phyloP scores from a whole-genome alignment of 1,140 invertebrate species.

The Neomicropteryx cornuta region DNA sequence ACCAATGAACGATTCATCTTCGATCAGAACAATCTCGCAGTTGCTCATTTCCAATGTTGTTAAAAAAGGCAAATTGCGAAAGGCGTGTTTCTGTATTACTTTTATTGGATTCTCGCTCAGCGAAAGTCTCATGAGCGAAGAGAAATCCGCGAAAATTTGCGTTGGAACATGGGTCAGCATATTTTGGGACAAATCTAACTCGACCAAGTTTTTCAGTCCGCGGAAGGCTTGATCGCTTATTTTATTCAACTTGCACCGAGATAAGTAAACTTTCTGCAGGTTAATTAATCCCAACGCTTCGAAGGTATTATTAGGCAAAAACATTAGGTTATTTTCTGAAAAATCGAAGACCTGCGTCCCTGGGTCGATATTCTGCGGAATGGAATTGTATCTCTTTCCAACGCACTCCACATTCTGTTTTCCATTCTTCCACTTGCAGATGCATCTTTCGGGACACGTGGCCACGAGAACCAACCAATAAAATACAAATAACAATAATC shows the following conservation, averaged over 20 bases:
- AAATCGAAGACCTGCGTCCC: constrained; percentile 83
- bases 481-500: constrained; percentile 1
- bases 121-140: constrained; percentile 68
- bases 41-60: constrained; percentile 71
- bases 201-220: constrained; percentile 77
- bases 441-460: constrained; percentile 64
- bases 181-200: constrained; percentile 79
- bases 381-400: constrained; percentile 56
- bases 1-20: constrained; percentile 70
- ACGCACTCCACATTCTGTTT: constrained; percentile 83
- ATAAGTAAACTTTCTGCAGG: constrained; percentile 74
- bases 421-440: constrained; percentile 86
- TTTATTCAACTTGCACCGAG: constrained; percentile 60
- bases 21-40: constrained; percentile 65
- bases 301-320: constrained; percentile 64
- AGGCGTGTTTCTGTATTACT: constrained; percentile 59
- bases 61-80: constrained; percentile 60
- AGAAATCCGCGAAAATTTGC: constrained; percentile 62
- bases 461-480: constrained; percentile 22
- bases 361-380: constrained; percentile 74
- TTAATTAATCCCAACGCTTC: constrained; percentile 68
- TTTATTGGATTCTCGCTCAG: constrained; percentile 73
- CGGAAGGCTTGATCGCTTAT: constrained; percentile 70
- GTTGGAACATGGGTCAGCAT: constrained; percentile 63
- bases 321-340: constrained; percentile 67